Evolutionary conservation across 2,797 vertebrate genomes (phyloP).

Genomic region (Octomys mimax): DNA sequence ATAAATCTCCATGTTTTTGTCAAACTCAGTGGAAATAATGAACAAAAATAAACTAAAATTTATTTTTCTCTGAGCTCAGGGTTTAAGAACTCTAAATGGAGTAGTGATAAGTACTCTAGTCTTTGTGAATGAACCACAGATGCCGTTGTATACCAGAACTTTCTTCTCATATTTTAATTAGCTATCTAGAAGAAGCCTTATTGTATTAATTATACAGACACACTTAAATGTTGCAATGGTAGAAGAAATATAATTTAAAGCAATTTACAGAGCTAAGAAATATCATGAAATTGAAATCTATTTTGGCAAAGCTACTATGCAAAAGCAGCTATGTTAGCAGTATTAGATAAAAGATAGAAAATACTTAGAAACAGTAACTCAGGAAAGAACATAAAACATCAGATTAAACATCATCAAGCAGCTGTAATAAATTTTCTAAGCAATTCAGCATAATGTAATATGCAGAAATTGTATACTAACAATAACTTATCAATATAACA

Average conservation of each 20-base stretch:
- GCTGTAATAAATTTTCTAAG: slow-evolving; percentile 5
- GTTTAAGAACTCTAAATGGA: slow-evolving; percentile 60
- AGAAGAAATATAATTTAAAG: slow-evolving; percentile 71
- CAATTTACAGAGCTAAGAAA: slow-evolving; percentile 70
- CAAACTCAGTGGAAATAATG: slow-evolving; percentile 72
- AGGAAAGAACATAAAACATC: slow-evolving; percentile 48
- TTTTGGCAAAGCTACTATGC: slow-evolving; percentile 63
- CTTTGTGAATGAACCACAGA: neutral
- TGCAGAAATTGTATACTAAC: neutral
- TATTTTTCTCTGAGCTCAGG: slow-evolving; percentile 44
- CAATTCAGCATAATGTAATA: neutral
- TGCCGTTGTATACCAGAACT: neutral
- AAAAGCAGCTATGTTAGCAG: slow-evolving; percentile 53
- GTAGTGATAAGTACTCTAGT: slow-evolving; percentile 13
- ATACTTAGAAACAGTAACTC: slow-evolving; percentile 39
- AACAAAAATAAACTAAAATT: slow-evolving; percentile 62
- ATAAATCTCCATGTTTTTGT: slow-evolving; percentile 27
- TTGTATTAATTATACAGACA: slow-evolving; percentile 60
- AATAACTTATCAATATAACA: neutral
- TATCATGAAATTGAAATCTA: slow-evolving; percentile 74
- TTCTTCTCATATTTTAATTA: slow-evolving; percentile 59
- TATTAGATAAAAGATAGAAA: slow-evolving; percentile 50
- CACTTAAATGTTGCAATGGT: slow-evolving; percentile 60
- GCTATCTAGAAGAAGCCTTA: slow-evolving; percentile 58
- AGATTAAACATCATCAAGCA: slow-evolving; percentile 4